Evolutionary conservation across 2,888 invertebrate species (phyloP).

Genomic region (Patella ulyssiponensis): DNA sequence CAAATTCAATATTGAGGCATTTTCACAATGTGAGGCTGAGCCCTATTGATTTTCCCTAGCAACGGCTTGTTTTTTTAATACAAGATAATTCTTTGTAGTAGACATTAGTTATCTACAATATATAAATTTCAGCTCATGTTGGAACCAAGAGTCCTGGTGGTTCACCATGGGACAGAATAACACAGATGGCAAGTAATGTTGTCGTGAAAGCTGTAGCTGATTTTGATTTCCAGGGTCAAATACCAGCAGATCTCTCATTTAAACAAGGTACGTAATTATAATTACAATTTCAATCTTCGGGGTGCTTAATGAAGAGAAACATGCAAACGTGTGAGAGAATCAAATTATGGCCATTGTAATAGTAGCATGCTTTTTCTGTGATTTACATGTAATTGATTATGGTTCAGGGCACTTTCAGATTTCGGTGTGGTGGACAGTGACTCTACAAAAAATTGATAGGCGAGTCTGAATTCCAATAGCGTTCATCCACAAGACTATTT

Average conservation of each 20-base stretch:
- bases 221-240: conserved; percentile 50
- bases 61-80: no score
- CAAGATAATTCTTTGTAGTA: no score
- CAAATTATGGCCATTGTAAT: neutral
- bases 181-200: neutral
- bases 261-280: conserved; percentile 48
- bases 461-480: no score
- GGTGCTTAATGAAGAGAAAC: no score
- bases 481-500: no score
- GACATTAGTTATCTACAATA: no score
- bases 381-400: neutral
- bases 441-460: no score
- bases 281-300: neutral
- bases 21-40: no score
- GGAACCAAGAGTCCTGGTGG: conserved; percentile 3
- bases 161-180: neutral
- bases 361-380: neutral
- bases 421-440: no score
- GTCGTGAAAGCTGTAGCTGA: conserved; percentile 45
- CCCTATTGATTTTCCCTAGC: no score
- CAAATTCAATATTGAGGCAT: no score
- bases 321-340: neutral
- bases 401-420: no score
- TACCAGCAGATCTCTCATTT: conserved; percentile 65
- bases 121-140: neutral